Base-by-base conservation (phyloP, 1,140 invertebrate genomes). In the Drosophila willistoni region DNA sequence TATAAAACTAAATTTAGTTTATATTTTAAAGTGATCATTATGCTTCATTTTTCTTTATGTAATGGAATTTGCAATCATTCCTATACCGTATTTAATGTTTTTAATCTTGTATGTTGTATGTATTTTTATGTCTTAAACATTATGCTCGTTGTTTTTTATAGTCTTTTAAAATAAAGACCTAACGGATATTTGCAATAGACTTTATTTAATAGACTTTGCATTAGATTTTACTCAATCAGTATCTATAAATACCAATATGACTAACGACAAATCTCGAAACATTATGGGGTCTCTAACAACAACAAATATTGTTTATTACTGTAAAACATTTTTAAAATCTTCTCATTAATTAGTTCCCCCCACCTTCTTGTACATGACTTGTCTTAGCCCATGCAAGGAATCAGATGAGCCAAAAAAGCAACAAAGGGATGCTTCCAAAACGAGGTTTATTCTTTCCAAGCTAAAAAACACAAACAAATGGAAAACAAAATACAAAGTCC, bases 61-160 rank as follows among this genome's bases (percentile, higher is more conserved):
- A 59, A 70, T 36, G 78, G 65, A 51, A 75, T 72, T 78, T 81
- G 61, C 68, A 84, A 89, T 73, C 84, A 87, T 89, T 89, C 80
- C 84, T 89, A 70, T 70, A 69, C 67, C 25, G 71, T 71, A 55
- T 74, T 60, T 74, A 44, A 22, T 36, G 73, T 51, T 19, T 36
- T 6, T 33, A 34, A 17, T 57, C 55, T 14, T 70, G 54, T 54
- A 13, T 34, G 57, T 75, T 79, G 36, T 78, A 54, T 78, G 36
- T 70, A 68, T 73, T 57, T 84, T 55, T 51, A 47, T 77, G 60
- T 68, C 44, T 22, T 51, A 51, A 51, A 17, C 17, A 12, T 22
- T 22, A 19, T 51, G 44, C 55, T 29, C n/a, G 25, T 57, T 57
- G 55, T 57, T 57, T 73, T 71, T 67, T 77, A 55, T 77, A 72